A percentile compares a stretch with the other conserved stretches of the same genome.
Conservation (phyloP, 2,113 vertebrate genomes). For the Andinoacara biseriatus region DNA sequence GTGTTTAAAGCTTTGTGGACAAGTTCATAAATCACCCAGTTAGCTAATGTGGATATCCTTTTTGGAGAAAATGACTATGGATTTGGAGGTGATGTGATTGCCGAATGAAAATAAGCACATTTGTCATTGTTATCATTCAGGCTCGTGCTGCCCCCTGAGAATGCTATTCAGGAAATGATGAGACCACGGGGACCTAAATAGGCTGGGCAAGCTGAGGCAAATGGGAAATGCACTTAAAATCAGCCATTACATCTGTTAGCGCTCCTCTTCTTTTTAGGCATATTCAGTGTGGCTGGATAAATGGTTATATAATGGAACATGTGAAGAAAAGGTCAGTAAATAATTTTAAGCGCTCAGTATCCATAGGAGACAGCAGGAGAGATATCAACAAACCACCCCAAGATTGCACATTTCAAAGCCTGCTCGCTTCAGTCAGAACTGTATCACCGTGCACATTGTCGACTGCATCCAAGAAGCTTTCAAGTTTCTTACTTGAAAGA, state of each 20-base stretch:
- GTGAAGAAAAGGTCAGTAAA: constrained; percentile 47
- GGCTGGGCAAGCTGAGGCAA: constrained; percentile 21
- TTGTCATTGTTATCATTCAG: constrained; percentile 77
- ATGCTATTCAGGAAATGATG: constrained; percentile 63
- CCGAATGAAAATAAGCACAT: constrained; percentile 72
- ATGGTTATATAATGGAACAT: constrained; percentile 30
- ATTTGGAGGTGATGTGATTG: constrained; percentile 73
- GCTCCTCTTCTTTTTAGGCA: constrained; percentile 12
- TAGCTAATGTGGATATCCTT: constrained; percentile 70
- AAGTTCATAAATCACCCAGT: constrained; percentile 78
- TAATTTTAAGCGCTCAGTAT: constrained; percentile 15
- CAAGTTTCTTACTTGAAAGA: constrained; percentile 33
- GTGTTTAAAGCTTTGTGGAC: constrained; percentile 61
- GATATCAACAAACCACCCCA: constrained; percentile 39
- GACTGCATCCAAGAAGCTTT: constrained; percentile 42
- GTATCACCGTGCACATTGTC: not conserved
- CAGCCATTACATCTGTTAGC: constrained; percentile 37
- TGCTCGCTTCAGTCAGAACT: constrained; percentile 27
- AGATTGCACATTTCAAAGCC: constrained; percentile 47
- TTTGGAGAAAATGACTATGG: constrained; percentile 78
- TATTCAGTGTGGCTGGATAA: constrained; percentile 21
- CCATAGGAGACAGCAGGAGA: constrained; percentile 12
- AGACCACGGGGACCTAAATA: constrained; percentile 43
- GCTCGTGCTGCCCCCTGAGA: constrained; percentile 43
- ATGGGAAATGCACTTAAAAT: constrained; percentile 50